phyloP scores from a whole-genome alignment of 2,888 invertebrate genomes.

The Leucoma salicis region DNA sequence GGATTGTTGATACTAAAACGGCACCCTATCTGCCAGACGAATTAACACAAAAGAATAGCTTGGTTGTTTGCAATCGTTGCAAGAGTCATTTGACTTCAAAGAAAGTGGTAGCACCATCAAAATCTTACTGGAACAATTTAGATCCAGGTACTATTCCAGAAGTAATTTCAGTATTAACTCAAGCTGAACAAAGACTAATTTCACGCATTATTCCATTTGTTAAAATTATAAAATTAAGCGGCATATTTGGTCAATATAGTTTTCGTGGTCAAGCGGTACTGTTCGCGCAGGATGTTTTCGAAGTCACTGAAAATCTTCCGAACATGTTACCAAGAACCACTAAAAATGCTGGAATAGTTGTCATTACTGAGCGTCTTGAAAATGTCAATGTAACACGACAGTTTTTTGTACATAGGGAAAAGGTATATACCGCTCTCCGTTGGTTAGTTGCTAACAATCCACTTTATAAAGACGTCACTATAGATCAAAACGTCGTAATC shows the following conservation, averaged over 20 bases:
- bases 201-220: constrained; percentile 28
- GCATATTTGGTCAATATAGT: constrained; percentile 24
- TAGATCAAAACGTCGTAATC: constrained; percentile 2
- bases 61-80: not conserved
- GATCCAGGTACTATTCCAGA: constrained; percentile 28
- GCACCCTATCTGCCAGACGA: not conserved
- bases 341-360: constrained; percentile 6
- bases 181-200: constrained; percentile 24
- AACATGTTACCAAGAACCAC: constrained; percentile 9
- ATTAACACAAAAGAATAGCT: not conserved
- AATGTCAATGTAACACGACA: constrained; percentile 8
- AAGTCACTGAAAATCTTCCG: constrained; percentile 10
- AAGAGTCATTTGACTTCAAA: not conserved
- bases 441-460: constrained; percentile 9
- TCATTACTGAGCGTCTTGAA: constrained; percentile 9
- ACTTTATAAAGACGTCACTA: constrained; percentile 2
- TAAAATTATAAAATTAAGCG: constrained; percentile 25
- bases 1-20: not conserved
- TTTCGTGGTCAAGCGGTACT: constrained; percentile 21
- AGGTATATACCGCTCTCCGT: constrained; percentile 6
- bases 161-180: constrained; percentile 19
- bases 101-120: constrained; percentile 15
- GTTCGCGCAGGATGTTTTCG: constrained; percentile 8
- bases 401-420: constrained; percentile 6
- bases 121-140: constrained; percentile 31